phyloP scores from a whole-genome alignment of 1,140 invertebrate species.

The Cherax quadricarinatus region DNA sequence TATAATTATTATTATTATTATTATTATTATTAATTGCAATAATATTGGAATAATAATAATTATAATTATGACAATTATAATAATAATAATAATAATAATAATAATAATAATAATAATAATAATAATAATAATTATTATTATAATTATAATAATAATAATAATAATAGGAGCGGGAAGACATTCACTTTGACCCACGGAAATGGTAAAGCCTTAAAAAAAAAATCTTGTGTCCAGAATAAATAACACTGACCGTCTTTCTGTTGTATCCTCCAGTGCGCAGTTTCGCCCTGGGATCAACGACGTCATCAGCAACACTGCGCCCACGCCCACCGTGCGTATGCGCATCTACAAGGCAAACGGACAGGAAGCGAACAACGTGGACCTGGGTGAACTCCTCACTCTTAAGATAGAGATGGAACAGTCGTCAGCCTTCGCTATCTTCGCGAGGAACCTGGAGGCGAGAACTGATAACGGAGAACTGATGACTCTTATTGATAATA shows the following conservation, averaged over 20 bases:
- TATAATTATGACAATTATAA: too few species aligned
- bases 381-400: constrained; percentile 78
- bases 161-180: too few species aligned
- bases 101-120: too few species aligned
- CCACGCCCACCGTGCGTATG: constrained; percentile 79
- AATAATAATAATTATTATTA: too few species aligned
- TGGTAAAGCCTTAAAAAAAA: too few species aligned
- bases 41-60: too few species aligned
- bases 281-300: constrained; percentile 75
- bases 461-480: constrained; percentile 79
- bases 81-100: too few species aligned
- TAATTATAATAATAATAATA: too few species aligned
- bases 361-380: constrained; percentile 78
- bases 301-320: constrained; percentile 79
- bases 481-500: constrained; percentile 78
- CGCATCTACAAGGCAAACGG: constrained; percentile 77
- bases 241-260: not conserved
- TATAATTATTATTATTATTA: too few species aligned
- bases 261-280: constrained; percentile 7
- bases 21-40: too few species aligned
- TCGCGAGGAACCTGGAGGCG: constrained; percentile 79
- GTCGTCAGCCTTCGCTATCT: constrained; percentile 78
- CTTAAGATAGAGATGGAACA: constrained; percentile 79
- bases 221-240: not conserved
- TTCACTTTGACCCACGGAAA: too few species aligned